Base-by-base conservation (phyloP, 2,888 invertebrate genomes). In the Folsomia manolachei region DNA sequence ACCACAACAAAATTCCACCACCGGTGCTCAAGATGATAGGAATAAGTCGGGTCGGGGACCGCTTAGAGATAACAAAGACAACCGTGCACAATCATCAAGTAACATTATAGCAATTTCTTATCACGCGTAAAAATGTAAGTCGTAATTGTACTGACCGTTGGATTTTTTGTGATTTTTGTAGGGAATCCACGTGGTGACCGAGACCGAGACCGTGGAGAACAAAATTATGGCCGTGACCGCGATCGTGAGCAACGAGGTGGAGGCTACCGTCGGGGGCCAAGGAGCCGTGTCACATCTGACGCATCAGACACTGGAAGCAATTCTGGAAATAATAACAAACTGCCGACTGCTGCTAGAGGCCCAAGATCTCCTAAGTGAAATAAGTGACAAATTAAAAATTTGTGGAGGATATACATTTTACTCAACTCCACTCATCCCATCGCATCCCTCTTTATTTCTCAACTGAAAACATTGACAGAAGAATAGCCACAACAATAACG, bases 41-140 rank as follows among this genome's bases (percentile, higher is more conserved):
- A 78, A 75, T 52, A n/a, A n/a, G n/a, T n/a, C n/a, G n/a, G 78
- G 75, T 69, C 60, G 65, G 25, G 71, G 68, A 39, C 23, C 64
- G 18, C n/a, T n/a, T n/a, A 79, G 78, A 71, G 80, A 80, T 68
- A 73, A 75, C 76, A 80, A 79, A 73, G 73, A 78, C 70, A 74
- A 71, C 52, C 75, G 73, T 66, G 69, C 75, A 66, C 77, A 74
- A 69, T 71, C 65, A 70, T 71, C 75, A 62, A 80, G 80, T 80
- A 75, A 73, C 75, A n/a, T n/a, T n/a, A n/a, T n/a, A n/a, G n/a
- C n/a, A n/a, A n/a, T n/a, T n/a, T n/a, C n/a, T n/a, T n/a, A n/a
- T n/a, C n/a, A n/a, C n/a, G n/a, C n/a, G n/a, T n/a, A n/a, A n/a
- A n/a, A n/a, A n/a, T n/a, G n/a, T n/a, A n/a, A n/a, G n/a, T n/a